Evolutionary conservation across 2,888 invertebrate species (phyloP).

Genomic region (Alentia gelatinosa): DNA sequence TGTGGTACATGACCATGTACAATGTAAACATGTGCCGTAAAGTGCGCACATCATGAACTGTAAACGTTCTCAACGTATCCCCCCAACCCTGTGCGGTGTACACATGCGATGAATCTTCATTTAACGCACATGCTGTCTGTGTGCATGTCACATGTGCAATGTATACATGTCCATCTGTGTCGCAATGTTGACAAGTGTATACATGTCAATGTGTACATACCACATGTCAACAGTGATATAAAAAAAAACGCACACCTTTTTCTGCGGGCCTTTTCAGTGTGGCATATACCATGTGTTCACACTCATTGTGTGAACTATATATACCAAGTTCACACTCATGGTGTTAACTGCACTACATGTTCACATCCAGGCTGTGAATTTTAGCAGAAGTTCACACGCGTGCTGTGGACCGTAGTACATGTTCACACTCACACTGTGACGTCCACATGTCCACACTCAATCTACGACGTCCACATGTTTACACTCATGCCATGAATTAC

Average conservation of each 20-base stretch:
- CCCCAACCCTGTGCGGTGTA: not conserved
- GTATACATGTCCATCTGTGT: not conserved
- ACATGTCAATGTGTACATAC: not conserved
- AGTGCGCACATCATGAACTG: not conserved
- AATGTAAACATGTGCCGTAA: not conserved
- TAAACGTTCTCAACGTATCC: not conserved
- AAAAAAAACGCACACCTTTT: not conserved
- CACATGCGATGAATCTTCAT: not conserved
- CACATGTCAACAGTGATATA: not conserved
- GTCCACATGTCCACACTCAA: no score
- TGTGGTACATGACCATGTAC: not conserved
- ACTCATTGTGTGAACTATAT: no score
- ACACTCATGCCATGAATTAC: no score
- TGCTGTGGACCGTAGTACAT: no score
- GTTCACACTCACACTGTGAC: no score
- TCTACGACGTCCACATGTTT: no score
- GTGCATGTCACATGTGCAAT: not conserved
- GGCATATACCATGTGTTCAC: no score
- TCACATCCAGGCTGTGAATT: no score
- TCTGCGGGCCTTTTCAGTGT: no score
- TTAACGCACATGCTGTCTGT: not conserved
- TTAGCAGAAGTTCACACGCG: not conserved
- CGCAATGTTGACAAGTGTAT: not conserved
- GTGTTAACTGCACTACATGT: no score
- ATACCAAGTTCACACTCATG: no score